Percentiles rank a stretch among this genome's conserved stretches.
Evolutionary conservation across 2,888 invertebrate species (phyloP).

Genomic region (Gnatocerus cornutus): DNA sequence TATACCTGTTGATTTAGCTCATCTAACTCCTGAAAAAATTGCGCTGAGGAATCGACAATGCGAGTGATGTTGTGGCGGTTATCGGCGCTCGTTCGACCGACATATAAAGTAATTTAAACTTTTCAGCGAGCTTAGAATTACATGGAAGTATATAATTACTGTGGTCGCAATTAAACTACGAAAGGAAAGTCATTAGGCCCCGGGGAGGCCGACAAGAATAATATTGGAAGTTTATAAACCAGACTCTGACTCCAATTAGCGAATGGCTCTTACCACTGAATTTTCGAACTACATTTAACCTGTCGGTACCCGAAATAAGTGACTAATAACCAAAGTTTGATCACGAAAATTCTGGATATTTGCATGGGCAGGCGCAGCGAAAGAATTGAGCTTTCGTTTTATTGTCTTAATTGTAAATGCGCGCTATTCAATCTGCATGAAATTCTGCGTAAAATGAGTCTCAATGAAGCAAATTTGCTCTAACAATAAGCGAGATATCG

Average conservation of each 20-base stretch:
- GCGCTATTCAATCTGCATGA: too few relatives aligned
- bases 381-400: too few relatives aligned
- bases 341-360: too few relatives aligned
- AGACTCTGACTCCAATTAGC: conserved; percentile 27
- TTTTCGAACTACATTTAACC: conserved; percentile 15
- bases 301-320: conserved; percentile 1
- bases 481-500: too few relatives aligned
- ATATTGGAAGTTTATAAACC: conserved; percentile 62
- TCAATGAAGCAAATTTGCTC: too few relatives aligned
- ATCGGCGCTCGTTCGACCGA: conserved; percentile 48
- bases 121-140: conserved; percentile 67
- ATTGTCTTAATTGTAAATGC: too few relatives aligned
- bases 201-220: conserved; percentile 58
- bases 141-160: conserved; percentile 68
- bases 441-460: too few relatives aligned
- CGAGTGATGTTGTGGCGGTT: not conserved
- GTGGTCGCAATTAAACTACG: conserved; percentile 59
- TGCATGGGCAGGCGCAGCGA: too few relatives aligned
- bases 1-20: conserved; percentile 48
- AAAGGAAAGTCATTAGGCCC: conserved; percentile 61
- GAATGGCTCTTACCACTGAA: conserved; percentile 9
- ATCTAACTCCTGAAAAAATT: conserved; percentile 35
- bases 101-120: conserved; percentile 68
- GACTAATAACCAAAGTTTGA: too few relatives aligned
- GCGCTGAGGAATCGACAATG: not conserved